Evolutionary conservation across 2,113 vertebrate species (phyloP).

Genomic region (Ictalurus punctatus): DNA sequence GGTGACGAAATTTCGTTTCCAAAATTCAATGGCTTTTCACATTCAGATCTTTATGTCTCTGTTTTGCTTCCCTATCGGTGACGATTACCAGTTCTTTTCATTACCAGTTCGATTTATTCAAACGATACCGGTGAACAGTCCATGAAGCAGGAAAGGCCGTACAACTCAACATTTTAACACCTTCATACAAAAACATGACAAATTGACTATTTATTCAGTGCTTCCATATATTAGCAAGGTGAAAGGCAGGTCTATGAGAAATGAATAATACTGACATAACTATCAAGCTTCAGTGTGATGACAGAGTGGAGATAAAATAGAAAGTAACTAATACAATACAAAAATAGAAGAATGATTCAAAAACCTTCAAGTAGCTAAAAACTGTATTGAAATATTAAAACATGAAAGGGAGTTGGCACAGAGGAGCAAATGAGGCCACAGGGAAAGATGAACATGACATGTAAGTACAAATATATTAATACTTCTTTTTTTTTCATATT

Average conservation of each 20-base stretch:
- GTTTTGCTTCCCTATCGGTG: not conserved
- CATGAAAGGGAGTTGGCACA: slow-evolving; percentile 1
- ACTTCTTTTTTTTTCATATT: slow-evolving; percentile 41
- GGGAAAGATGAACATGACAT: not conserved
- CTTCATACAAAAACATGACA: not conserved
- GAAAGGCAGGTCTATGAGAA: not conserved
- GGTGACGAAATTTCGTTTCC: not conserved
- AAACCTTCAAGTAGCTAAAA: slow-evolving; percentile 3
- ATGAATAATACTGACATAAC: not conserved
- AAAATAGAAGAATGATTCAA: slow-evolving; percentile 1
- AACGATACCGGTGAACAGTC: not conserved
- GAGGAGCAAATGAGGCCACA: not conserved
- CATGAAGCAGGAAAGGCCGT: not conserved
- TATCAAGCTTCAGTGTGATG: not conserved
- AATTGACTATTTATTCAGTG: not conserved
- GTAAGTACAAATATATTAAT: slow-evolving; percentile 54
- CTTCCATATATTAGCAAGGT: not conserved
- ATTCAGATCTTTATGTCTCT: not conserved
- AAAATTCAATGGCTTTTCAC: not conserved
- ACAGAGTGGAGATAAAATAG: not conserved
- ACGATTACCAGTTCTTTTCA: not conserved
- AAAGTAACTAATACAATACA: not conserved
- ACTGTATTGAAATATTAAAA: not conserved
- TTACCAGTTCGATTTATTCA: not conserved
- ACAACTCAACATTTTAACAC: not conserved